Conservation (phyloP, 2,797 vertebrate species). For the Manis pentadactyla region DNA sequence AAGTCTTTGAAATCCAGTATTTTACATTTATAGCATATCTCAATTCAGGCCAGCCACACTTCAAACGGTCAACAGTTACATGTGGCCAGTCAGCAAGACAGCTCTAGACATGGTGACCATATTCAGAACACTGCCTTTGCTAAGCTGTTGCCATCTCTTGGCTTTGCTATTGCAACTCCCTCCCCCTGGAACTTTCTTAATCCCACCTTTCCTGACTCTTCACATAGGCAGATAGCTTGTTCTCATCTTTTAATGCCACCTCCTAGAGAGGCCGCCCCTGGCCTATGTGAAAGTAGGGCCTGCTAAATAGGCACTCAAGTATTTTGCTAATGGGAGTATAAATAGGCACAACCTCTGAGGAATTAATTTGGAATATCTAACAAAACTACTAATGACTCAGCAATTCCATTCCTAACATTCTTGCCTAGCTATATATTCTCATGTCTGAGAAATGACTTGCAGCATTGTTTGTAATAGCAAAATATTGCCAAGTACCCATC, state of each 20-base stretch:
- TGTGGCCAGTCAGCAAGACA: background rate
- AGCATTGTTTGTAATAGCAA: background rate
- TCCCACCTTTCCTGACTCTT: background rate
- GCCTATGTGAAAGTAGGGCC: background rate
- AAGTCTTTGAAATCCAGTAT: background rate
- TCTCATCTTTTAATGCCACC: background rate
- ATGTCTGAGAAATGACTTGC: background rate
- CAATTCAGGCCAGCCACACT: background rate
- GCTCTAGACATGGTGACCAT: background rate
- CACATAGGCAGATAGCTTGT: background rate
- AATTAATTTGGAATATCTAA: background rate
- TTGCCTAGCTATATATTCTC: background rate
- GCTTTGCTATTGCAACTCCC: background rate
- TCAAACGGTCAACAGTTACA: background rate
- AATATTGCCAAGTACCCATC: background rate
- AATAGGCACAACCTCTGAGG: background rate
- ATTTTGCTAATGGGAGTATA: background rate
- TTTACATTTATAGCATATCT: background rate
- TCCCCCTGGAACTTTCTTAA: background rate
- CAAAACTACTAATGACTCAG: background rate
- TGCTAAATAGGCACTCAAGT: background rate
- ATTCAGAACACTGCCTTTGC: background rate
- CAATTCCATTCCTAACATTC: background rate
- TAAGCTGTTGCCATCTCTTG: background rate
- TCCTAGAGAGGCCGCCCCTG: background rate